Base-by-base conservation (phyloP, 1,140 invertebrate genomes). In the Hermetia illucens region DNA sequence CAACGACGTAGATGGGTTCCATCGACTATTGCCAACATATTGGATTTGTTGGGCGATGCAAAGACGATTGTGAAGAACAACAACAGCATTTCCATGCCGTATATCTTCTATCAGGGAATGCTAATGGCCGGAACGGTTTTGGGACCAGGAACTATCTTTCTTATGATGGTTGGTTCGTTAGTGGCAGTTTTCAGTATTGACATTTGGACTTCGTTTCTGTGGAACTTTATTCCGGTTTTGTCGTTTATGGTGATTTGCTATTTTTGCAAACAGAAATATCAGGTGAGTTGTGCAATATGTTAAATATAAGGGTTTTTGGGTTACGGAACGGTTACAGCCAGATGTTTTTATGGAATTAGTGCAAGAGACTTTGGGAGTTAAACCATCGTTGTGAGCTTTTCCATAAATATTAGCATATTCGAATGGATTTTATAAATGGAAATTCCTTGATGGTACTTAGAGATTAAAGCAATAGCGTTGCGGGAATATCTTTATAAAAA, bases 91-190 rank as follows among this genome's bases (percentile, higher is more conserved):
- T 91, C 86, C 1, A 71, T 70, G 34, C 60, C 77, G 6, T 93
- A 91, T 48, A 82, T 93, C 41, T 55, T 68, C 36, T 93, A 93
- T 55, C 87, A 91, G 56, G 74, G 72, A 58, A 60, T 70, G 47
- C 46, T 71, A 24, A 68, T 69, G 62, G 65, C 68, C 45, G 53
- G 57, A 19, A 60, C 57, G 10, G 51, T 60, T 5, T 36, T 60
- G 6, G 57, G 57, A 1, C 57, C 57, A 0, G 84, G 81, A 22
- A 90, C 86, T 3, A 87, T 90, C 36, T 83, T 90, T 48, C 71
- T 90, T 25, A 93, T 91, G 86, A 74, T 92, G 61, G 81, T 90
- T 4, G 88, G 88, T 44, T 82, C 86, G 2, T 80, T 89, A 46
- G 79, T 84, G 1, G 75, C 84, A 5, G 82, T 82, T 2, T 87